Conservation (phyloP, 2,888 invertebrate species). For the Cetonia aurata region DNA sequence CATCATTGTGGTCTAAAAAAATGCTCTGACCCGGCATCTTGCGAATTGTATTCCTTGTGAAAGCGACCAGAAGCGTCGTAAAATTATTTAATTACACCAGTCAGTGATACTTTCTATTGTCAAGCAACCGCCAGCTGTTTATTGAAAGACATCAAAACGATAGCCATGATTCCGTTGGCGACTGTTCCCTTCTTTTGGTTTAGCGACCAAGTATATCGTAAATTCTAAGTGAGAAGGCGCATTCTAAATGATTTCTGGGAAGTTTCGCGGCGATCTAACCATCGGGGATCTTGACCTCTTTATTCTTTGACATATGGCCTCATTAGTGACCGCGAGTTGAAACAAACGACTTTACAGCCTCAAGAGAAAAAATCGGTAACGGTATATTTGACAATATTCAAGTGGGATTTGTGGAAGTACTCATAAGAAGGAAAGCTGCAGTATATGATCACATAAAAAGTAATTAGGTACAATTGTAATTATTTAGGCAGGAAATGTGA, state of each 20-base stretch:
- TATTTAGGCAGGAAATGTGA: too few relatives aligned
- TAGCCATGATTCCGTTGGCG: background rate
- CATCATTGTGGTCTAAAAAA: conserved; percentile 10
- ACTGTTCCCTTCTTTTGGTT: conserved; percentile 25
- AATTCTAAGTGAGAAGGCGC: conserved; percentile 11
- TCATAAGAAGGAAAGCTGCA: too few relatives aligned
- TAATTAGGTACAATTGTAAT: too few relatives aligned
- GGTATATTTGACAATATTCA: too few relatives aligned
- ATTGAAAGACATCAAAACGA: conserved; percentile 13
- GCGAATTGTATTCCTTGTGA: conserved; percentile 2
- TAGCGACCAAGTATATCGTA: background rate
- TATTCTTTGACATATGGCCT: conserved; percentile 35
- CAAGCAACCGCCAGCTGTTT: conserved; percentile 6
- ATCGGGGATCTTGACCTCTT: conserved; percentile 37
- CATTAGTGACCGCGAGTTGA: conserved; percentile 10
- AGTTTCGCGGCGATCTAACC: conserved; percentile 20
- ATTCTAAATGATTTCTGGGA: conserved; percentile 20
- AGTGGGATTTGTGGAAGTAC: too few relatives aligned
- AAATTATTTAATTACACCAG: conserved; percentile 17
- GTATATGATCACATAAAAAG: too few relatives aligned
- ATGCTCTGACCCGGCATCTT: background rate
- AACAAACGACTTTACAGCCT: too few relatives aligned
- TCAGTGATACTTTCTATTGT: conserved; percentile 15
- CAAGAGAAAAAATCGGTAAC: too few relatives aligned
- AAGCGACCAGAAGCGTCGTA: conserved; percentile 11